phyloP scores from a whole-genome alignment of 2,113 vertebrate species.

The Dromiciops gliroides region DNA sequence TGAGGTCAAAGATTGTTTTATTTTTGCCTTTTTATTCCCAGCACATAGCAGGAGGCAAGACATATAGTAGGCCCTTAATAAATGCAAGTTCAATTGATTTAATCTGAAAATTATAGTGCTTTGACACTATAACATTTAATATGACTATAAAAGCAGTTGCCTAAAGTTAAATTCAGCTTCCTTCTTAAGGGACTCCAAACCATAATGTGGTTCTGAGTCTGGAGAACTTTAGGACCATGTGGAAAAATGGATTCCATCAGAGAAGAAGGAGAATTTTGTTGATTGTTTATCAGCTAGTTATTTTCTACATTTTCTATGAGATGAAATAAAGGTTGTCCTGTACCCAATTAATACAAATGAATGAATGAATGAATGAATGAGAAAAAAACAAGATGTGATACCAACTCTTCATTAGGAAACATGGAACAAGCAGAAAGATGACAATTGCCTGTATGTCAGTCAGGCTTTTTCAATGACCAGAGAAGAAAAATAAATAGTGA shows the following conservation, averaged over 20 bases:
- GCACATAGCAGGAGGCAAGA: not conserved
- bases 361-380: not conserved
- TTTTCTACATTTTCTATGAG: not conserved
- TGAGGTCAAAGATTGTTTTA: not conserved
- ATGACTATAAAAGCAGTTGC: not conserved
- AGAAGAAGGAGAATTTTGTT: not conserved
- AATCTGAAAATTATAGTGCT: not conserved
- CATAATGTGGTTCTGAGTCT: not conserved
- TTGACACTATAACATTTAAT: not conserved
- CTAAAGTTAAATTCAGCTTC: not conserved
- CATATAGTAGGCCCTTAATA: not conserved
- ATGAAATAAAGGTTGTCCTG: not conserved
- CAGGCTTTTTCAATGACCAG: not conserved
- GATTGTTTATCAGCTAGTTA: not conserved
- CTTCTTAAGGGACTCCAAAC: not conserved
- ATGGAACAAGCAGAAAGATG: not conserved
- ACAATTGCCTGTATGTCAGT: not conserved
- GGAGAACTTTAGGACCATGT: not conserved
- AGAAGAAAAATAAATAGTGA: conserved; percentile 34
- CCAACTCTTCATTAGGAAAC: not conserved
- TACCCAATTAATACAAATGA: not conserved
- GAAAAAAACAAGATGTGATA: not conserved
- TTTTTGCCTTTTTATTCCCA: not conserved
- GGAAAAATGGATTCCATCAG: not conserved
- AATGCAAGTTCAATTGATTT: not conserved